phyloP scores from a whole-genome alignment of 1,140 invertebrate species.

The Eriocheir sinensis region DNA sequence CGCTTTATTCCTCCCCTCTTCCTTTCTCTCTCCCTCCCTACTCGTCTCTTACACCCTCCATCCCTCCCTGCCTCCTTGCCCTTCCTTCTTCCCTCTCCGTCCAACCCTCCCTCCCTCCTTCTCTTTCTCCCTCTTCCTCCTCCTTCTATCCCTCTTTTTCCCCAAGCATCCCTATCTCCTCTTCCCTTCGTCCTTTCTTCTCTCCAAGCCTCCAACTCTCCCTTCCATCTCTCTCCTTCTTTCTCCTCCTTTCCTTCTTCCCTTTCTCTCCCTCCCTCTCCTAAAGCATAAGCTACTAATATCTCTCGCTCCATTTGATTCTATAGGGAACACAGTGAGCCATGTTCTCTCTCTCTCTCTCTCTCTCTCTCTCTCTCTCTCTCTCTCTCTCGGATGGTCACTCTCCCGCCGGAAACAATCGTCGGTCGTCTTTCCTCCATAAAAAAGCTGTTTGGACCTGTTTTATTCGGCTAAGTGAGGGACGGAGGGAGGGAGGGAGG shows the following conservation, averaged over 20 bases:
- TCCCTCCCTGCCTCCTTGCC: too few species aligned
- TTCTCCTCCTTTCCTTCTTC: not conserved
- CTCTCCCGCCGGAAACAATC: constrained; percentile 50
- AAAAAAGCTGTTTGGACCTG: constrained; percentile 41
- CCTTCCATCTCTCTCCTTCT: too few species aligned
- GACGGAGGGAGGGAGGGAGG: constrained; percentile 27
- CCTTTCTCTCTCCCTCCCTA: too few species aligned
- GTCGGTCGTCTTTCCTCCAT: constrained; percentile 28
- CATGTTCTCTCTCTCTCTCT: not conserved
- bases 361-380: not conserved
- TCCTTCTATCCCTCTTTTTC: too few species aligned
- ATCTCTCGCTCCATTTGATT: not conserved
- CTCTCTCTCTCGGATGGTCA: constrained; percentile 52
- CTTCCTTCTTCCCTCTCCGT: too few species aligned
- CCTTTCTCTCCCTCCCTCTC: too few species aligned
- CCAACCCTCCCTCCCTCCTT: not conserved
- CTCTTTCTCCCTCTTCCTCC: too few species aligned
- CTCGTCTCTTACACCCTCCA: too few species aligned
- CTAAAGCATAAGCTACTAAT: not conserved
- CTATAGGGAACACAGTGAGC: not conserved
- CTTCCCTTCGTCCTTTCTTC: too few species aligned
- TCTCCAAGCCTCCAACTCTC: too few species aligned
- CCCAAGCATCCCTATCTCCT: too few species aligned
- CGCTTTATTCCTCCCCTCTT: too few species aligned
- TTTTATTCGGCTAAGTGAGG: constrained; percentile 49